Conservation (phyloP, 1,140 invertebrate species). For the Ladona fulva region DNA sequence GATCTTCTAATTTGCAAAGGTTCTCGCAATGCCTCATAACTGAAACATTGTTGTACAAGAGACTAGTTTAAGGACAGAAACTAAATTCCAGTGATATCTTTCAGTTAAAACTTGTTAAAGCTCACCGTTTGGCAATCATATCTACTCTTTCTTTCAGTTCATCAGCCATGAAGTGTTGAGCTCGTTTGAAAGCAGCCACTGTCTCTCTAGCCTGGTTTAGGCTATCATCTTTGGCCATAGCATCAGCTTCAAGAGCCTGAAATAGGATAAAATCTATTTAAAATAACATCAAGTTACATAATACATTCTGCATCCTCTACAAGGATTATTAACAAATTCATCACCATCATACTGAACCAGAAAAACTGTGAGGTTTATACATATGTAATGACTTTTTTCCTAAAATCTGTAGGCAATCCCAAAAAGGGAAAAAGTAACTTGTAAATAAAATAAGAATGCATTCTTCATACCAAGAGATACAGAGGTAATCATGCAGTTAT, state of each 20-base stretch:
- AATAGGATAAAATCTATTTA: neutral
- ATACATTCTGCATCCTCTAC: too few relatives aligned
- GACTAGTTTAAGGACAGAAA: neutral
- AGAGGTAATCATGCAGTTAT: too few relatives aligned
- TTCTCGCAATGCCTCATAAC: conserved; percentile 72
- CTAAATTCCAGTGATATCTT: conserved; percentile 5
- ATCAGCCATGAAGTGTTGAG: conserved; percentile 74
- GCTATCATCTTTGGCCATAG: conserved; percentile 65
- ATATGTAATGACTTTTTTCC: too few relatives aligned
- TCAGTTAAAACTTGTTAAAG: conserved; percentile 14
- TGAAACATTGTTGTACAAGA: neutral
- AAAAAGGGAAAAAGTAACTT: too few relatives aligned
- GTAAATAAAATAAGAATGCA: too few relatives aligned
- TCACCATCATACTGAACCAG: too few relatives aligned
- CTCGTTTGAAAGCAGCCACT: conserved; percentile 59
- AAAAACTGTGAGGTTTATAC: too few relatives aligned
- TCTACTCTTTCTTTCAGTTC: conserved; percentile 67
- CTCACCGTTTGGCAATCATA: conserved; percentile 52
- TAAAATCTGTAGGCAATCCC: too few relatives aligned
- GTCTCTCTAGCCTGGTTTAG: conserved; percentile 69
- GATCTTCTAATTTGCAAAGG: conserved; percentile 82
- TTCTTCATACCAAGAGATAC: too few relatives aligned
- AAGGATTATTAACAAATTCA: too few relatives aligned
- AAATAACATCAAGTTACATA: too few relatives aligned
- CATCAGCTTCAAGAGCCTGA: conserved; percentile 59